Base-by-base conservation (phyloP, 2,888 invertebrate species). In the Timema podura region DNA sequence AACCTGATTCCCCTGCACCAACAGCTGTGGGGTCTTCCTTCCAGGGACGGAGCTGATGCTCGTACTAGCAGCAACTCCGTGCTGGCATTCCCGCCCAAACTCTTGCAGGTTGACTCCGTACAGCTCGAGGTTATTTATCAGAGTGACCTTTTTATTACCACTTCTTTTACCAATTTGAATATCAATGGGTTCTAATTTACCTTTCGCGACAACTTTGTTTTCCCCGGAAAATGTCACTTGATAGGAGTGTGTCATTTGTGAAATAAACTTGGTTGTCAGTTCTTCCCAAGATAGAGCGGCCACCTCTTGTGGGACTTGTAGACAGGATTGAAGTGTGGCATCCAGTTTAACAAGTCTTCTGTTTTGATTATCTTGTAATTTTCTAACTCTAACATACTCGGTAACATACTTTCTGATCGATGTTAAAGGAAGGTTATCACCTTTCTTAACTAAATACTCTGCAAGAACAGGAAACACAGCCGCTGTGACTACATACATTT, bases 1-100 rank as follows among this genome's bases (percentile, higher is more conserved):
- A 71, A 95, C 88, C 85, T 96, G 96, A 82, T 96, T 96, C 9
- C 96, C 96, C 83, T 96, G 96, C 72, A 96, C 87, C 80, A 94
- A 85, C 48, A 96, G 87, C 81, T 93, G 92, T 76, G 90, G 89
- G 64, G 82, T 83, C 76, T 87, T 88, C 77, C 91, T 90, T 68
- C 90, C 91, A 5, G 92, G 88, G 16, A 88, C 80, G 74, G 89
- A 87, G 61, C 89, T 90, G 68, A 95, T 88, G 48, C 91, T 91
- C 71, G 95, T 92, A 77, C 95, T 91, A 15, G 96, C 95, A 0
- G 96, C 96, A 67, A 91, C 93, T 13, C 89, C 92, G 72, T 87
- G 87, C 82, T 96, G 95, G 77, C 95, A 92, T 75, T 88, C 87
- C 78, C 90, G 91, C 16, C 91, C 89, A 80, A 97, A 90, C 77